Percentiles rank a stretch among this genome's conserved stretches.
phyloP scores from a whole-genome alignment of 2,797 vertebrate species.

The Sebastes hopkinsi region DNA sequence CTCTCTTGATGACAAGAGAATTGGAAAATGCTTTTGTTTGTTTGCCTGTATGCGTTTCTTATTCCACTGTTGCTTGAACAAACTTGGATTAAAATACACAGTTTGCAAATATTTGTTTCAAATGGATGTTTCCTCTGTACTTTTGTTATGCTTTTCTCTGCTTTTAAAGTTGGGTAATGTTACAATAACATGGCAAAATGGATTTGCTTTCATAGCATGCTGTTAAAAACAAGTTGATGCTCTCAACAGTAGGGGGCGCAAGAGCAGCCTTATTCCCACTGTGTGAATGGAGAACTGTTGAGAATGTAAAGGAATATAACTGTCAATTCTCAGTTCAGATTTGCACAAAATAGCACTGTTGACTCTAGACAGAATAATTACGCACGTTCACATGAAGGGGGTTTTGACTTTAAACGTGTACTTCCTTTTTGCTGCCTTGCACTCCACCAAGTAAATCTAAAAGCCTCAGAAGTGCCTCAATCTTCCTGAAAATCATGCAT shows the following conservation, averaged over 20 bases:
- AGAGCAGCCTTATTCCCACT: constrained; percentile 34
- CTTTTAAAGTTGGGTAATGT: constrained; percentile 31
- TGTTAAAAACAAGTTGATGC: background rate
- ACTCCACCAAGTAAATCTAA: constrained; percentile 63
- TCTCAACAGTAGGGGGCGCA: constrained; percentile 77
- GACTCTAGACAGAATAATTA: constrained; percentile 38
- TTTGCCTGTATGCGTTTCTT: background rate
- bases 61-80: constrained; percentile 15
- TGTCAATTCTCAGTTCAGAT: constrained; percentile 42
- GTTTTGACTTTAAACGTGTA: constrained; percentile 54
- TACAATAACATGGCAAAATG: constrained; percentile 35
- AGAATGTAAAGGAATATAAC: constrained; percentile 36
- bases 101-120: constrained; percentile 40
- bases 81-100: constrained; percentile 8
- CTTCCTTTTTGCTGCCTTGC: constrained; percentile 61
- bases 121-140: background rate
- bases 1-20: constrained; percentile 27
- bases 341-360: constrained; percentile 20
- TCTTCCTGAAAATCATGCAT: constrained; percentile 83
- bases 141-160: background rate
- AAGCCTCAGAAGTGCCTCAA: constrained; percentile 82
- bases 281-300: constrained; percentile 22
- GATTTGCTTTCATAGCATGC: constrained; percentile 31
- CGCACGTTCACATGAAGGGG: constrained; percentile 39
- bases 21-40: constrained; percentile 51